Evolutionary conservation across 2,797 vertebrate genomes (phyloP), one percentile per base, ranked within the genome.

Genomic region (Sebastes baramenuke): DNA sequence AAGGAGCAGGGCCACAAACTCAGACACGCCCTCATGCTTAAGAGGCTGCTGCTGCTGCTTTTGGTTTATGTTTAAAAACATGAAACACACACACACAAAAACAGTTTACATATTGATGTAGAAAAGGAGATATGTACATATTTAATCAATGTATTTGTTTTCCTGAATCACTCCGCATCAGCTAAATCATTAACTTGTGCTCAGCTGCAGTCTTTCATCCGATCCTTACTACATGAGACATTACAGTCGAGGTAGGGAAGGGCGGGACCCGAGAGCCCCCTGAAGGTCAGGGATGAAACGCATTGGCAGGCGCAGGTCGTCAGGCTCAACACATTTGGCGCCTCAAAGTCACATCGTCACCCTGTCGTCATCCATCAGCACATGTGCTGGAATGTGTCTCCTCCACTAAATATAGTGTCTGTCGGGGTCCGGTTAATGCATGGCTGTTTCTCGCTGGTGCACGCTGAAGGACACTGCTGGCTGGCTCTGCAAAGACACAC

Each of bases 301-400:
- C 73, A 83, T 85, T 84, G 89, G 87, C 89, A 89, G 67, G 72
- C 86, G 9, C 82, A 84, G 92, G 92, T 93, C 77, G 22, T 84
- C 73, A 20, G 82, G 84, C 92, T 87, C 88, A 76, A 93, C 91
- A 87, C 88, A 88, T 95, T 94, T 93, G 93, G 91, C 88, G 83
- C 91, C 91, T 90, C 81, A 60, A 88, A 92, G 93, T 94, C 94
- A 93, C 88, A 92, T 95, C 85, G 85, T 93, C 94, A 92, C 94
- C 92, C 90, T 92, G 92, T 92, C 90, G 85, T 94, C 93, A 94
- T 95, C 93, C 90, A 90, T 95, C 94, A 94, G 88, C 87, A 90
- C 93, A 88, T 90, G 85, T 64, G 72, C 84, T 88, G 92, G 93
- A 93, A 95, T 94, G 90, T 42, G 59, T 85, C 85, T 84, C 86